Evolutionary conservation across 2,888 invertebrate genomes (phyloP), one percentile per base, ranked within the genome.

Genomic region (Morpho helenor): DNA sequence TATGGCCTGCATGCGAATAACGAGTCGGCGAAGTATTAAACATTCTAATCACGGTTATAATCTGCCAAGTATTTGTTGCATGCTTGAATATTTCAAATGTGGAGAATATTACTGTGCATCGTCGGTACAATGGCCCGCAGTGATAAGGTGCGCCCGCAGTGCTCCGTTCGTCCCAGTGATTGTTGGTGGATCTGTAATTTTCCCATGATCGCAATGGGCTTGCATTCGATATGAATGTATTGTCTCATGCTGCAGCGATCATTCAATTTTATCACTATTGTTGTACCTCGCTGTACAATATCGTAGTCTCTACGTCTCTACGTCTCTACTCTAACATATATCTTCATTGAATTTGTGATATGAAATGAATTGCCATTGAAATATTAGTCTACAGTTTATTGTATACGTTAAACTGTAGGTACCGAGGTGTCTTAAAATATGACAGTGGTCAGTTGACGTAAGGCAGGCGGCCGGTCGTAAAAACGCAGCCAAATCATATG

Each of bases 31-130:
- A 65, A 66, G 71, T 69, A 78, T 75, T 76, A 53, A 78, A 78
- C 74, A 76, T 79, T 79, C 75, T 76, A 79, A 85, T 82, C 84
- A 72, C 67, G 71, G 68, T 70, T 69, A 72, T 75, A 71, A 87
- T 86, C 84, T 82, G 68, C 67, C 62, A 74, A 70, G 77, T 74
- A 78, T 80, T 85, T 76, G 80, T 80, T 69, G 76, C 77, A 76
- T 68, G 74, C 73, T 72, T 76, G 79, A 81, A 83, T 86, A 84
- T 83, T 79, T 83, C 71, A 71, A 77, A 82, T 75, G 78, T 77
- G 70, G 72, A 72, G 75, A 76, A 74, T 76, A 67, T 60, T 65
- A 62, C 57, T 66, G 60, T 57, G 66, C 62, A 60, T 58, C 57
- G 71, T 69, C 69, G 62, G 75, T 75, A 84, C 84, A 84, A 84